Evolutionary conservation across 2,797 vertebrate species (phyloP).

Genomic region (Liasis olivaceus): DNA sequence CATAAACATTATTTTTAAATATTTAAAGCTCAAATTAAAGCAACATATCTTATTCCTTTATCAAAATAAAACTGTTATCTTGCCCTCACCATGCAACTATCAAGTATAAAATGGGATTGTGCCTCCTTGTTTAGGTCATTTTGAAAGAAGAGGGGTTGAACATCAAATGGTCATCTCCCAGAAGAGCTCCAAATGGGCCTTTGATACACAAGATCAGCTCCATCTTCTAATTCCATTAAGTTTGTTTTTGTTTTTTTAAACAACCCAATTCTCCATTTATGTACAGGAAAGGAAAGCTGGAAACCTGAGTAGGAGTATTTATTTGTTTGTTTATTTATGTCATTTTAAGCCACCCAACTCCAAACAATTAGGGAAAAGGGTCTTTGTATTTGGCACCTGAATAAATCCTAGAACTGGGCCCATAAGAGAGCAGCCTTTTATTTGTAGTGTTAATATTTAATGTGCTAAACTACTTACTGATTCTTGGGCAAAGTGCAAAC

Average conservation of each 20-base stretch:
- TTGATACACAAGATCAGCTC: not conserved
- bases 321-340: not conserved
- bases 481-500: not conserved
- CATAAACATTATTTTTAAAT: not conserved
- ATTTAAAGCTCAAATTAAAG: not conserved
- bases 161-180: not conserved
- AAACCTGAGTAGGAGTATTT: not conserved
- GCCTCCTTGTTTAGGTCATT: too few relatives aligned
- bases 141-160: not conserved
- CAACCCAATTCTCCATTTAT: not conserved
- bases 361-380: not conserved
- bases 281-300: not conserved
- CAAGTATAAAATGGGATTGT: not conserved
- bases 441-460: not conserved
- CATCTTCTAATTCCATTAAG: not conserved
- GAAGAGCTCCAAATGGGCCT: not conserved
- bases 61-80: not conserved
- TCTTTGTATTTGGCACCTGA: too few relatives aligned
- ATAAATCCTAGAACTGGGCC: not conserved
- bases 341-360: not conserved
- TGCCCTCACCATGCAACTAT: not conserved
- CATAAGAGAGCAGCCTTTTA: not conserved
- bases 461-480: not conserved
- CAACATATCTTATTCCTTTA: not conserved
- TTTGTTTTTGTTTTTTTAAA: not conserved